Conservation (phyloP, 2,797 vertebrate species). For the Gallinago nigripennis region DNA sequence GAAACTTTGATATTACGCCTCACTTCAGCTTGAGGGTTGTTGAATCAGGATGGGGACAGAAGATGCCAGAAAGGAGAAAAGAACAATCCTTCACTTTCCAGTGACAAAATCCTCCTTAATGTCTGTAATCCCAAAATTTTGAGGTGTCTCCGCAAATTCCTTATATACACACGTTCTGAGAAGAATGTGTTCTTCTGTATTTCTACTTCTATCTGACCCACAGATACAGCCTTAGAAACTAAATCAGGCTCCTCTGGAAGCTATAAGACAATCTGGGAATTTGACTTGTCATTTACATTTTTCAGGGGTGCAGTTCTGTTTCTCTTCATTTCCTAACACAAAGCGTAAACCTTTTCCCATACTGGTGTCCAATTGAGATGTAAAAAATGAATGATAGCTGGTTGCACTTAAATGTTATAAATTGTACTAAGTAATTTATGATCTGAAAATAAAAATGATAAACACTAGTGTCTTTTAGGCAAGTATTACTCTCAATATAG, state of each 20-base stretch:
- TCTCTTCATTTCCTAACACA: not conserved
- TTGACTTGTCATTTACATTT: not conserved
- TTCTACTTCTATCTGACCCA: not conserved
- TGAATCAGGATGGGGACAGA: not conserved
- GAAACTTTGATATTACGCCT: not conserved
- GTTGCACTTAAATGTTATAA: not conserved
- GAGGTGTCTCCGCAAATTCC: not conserved
- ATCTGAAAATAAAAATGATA: not conserved
- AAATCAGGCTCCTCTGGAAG: not conserved
- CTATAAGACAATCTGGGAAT: not conserved
- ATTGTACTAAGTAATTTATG: not conserved
- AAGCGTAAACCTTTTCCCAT: not conserved
- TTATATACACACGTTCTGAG: not conserved
- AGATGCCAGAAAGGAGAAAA: not conserved
- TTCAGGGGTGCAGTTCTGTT: not conserved
- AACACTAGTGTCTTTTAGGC: not conserved
- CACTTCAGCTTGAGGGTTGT: not conserved
- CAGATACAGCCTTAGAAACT: not conserved
- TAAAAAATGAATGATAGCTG: not conserved
- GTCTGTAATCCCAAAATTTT: not conserved
- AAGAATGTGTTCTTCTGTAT: not conserved
- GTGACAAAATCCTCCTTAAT: not conserved
- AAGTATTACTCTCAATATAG: not conserved
- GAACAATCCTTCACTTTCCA: not conserved
- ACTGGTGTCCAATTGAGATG: not conserved